Evolutionary conservation across 2,113 vertebrate genomes (phyloP), one percentile per base, ranked within the genome.

Genomic region (Talpa occidentalis): DNA sequence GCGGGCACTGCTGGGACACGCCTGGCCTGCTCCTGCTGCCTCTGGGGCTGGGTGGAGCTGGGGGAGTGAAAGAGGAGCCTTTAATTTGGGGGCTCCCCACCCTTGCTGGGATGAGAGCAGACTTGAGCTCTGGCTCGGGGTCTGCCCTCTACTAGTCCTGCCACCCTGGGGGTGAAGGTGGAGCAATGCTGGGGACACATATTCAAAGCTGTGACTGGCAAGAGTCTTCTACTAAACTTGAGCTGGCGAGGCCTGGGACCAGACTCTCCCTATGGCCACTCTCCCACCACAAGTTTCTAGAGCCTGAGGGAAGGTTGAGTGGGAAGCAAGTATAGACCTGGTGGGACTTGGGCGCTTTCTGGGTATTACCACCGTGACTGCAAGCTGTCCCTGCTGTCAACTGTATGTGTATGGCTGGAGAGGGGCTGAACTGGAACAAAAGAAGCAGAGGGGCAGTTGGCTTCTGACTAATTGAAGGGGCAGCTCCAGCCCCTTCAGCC

Each of bases 51-150:
- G 97, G 97, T 97, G 96, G 96, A 95, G 83, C 94, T 80, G 85
- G 94, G 88, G 85, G 85, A 96, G 78, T 95, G 88, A 97, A 94
- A 97, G 90, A 97, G 78, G 95, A 96, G 90, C 94, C 96, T 97
- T 96, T 97, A 97, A 97, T 97, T 96, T 97, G 90, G 96, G 97
- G 96, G 81, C 81, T 94, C 95, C 91, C 95, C 92, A 94, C 97
- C 97, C 96, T 96, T 83, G 49, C 74, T 92, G 81, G 78, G 96
- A 94, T 96, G 94, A 96, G 95, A 94, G 90, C 92, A 95, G 95
- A 94, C 95, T 93, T 96, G 95, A 96, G 92, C 85, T 94, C 77
- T 88, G 77, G 94, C 95, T 96, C 93, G 62, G 95, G 94, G 93
- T 96, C 95, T 90, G 37, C 70, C 82, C 37, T 93, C 49, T 73